A percentile compares a stretch with the other conserved stretches of the same genome.
These are phyloP conservation scores for Stegastes partitus DNA, from an alignment of 2,113 vertebrate genomes.

Conservation along the genomic window DNA sequence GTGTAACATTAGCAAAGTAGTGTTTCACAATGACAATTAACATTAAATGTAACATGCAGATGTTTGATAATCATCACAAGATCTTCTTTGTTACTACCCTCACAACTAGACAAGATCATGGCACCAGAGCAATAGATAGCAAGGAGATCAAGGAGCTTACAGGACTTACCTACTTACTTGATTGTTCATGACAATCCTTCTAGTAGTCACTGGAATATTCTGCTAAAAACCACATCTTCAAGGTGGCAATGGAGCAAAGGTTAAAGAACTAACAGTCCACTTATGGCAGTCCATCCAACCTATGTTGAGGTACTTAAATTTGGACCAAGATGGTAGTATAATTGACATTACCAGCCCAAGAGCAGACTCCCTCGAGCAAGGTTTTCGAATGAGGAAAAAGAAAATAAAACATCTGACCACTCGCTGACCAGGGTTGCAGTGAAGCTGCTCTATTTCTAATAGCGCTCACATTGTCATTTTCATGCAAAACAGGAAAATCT, in stretches of 20 bases:
- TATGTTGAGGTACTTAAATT: background rate
- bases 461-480: background rate
- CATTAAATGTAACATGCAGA: background rate
- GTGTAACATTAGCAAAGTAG: background rate
- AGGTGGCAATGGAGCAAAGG: too few species aligned
- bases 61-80: background rate
- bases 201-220: too few species aligned
- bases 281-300: background rate
- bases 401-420: background rate
- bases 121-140: background rate
- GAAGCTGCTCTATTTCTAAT: background rate
- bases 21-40: background rate
- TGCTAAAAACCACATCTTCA: too few species aligned
- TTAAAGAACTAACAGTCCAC: too few species aligned
- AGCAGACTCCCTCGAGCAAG: background rate
- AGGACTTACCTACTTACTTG: too few species aligned
- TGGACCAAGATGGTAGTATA: background rate
- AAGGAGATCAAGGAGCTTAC: too few species aligned
- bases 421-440: background rate
- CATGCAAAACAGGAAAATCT: background rate
- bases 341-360: background rate
- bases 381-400: background rate
- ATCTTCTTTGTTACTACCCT: background rate
- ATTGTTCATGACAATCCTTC: too few species aligned
- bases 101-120: background rate